Conservation (phyloP, 2,888 invertebrate genomes). For the Oxytorus armatus region DNA sequence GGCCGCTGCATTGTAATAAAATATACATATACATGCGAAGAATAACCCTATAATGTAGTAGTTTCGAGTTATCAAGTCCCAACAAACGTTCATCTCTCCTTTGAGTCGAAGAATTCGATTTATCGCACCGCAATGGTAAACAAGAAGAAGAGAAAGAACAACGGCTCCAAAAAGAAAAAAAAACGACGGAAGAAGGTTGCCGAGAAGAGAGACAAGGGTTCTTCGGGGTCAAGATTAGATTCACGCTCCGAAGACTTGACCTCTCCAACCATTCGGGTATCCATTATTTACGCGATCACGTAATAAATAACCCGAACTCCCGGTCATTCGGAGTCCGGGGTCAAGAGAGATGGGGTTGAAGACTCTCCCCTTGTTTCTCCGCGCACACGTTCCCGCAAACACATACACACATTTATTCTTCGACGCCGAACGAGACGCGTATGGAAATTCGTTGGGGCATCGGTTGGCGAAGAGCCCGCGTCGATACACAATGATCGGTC, state of each 20-base stretch:
- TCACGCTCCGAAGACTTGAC: constrained; percentile 61
- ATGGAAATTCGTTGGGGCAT: constrained; percentile 82
- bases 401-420: neutral
- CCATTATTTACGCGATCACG: constrained; percentile 78
- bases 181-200: neutral
- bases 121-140: constrained; percentile 35
- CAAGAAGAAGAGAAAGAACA: constrained; percentile 14
- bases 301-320: constrained; percentile 74
- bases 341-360: constrained; percentile 70
- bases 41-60: constrained; percentile 48
- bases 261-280: constrained; percentile 57
- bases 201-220: constrained; percentile 36
- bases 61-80: constrained; percentile 41
- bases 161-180: neutral
- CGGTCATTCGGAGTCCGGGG: constrained; percentile 74
- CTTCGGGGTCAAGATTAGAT: constrained; percentile 69
- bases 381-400: constrained; percentile 7
- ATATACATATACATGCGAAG: constrained; percentile 45
- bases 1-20: constrained; percentile 44
- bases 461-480: constrained; percentile 26
- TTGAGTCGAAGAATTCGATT: constrained; percentile 50
- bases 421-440: constrained; percentile 73
- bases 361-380: constrained; percentile 18
- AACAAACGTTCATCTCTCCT: constrained; percentile 28
- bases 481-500: constrained; percentile 82